Evolutionary conservation across 2,797 vertebrate genomes (phyloP).

Genomic region (Poeciliopsis paucimaculata): DNA sequence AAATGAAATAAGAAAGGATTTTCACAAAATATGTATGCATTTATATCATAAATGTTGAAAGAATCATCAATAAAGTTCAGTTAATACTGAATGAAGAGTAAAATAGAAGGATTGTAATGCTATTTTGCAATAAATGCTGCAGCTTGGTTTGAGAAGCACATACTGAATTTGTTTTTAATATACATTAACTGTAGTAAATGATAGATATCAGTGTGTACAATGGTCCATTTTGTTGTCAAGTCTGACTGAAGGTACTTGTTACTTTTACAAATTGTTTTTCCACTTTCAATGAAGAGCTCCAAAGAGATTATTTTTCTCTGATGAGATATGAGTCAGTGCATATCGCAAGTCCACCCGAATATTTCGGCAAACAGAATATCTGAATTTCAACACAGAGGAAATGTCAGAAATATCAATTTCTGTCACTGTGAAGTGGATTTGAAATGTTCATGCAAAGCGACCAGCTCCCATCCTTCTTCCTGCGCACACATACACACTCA

Average conservation of each 20-base stretch:
- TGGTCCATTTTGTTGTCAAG: not conserved
- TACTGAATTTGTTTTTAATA: not conserved
- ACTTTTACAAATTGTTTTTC: not conserved
- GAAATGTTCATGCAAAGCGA: conserved; percentile 18
- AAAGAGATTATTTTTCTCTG: not conserved
- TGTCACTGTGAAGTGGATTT: conserved; percentile 2
- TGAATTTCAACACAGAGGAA: not conserved
- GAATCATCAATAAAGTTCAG: conserved; percentile 20
- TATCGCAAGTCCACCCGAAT: not conserved
- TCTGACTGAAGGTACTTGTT: not conserved
- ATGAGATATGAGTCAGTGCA: not conserved
- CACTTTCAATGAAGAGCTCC: not conserved
- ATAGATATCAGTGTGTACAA: not conserved
- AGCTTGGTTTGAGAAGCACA: not conserved
- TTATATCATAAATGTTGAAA: conserved; percentile 14
- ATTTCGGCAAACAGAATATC: conserved; percentile 3
- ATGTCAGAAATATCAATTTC: conserved; percentile 17
- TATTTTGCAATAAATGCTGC: not conserved
- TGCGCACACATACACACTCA: conserved; percentile 42
- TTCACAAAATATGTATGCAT: conserved; percentile 16
- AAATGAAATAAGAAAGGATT: not conserved
- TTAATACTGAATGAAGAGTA: conserved; percentile 23
- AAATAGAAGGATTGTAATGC: not conserved
- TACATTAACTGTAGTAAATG: not conserved
- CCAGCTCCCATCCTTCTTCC: not conserved